Base-by-base conservation (phyloP, 1,140 invertebrate genomes). In the Trichonephila clavipes region DNA sequence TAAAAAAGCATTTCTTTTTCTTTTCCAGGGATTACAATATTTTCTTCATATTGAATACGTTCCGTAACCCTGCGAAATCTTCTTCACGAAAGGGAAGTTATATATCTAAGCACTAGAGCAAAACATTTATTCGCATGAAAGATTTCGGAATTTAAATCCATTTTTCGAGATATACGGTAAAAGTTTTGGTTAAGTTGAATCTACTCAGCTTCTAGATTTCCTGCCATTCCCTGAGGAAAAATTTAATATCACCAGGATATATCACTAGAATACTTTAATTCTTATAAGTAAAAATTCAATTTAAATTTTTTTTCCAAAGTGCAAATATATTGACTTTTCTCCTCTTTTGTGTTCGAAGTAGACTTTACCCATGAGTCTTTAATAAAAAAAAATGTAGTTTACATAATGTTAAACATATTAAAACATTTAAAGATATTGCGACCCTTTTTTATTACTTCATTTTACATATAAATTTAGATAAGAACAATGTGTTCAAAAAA, bases 51-150 rank as follows among this genome's bases (percentile, higher is more conserved):
- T 69, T 69, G n/a, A 69, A 24, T 24, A 7, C 51, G 10, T 69
- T 69, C n/a, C 34, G 34, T 77, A 77, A 77, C 72, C 72, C 18
- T 18, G 34, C 28, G 72, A 77, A 77, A 34, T 77, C 16, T 77
- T 77, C 72, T 77, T 34, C 24, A 77, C 34, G 34, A 77, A 77
- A 28, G 24, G 40, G 72, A 77, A 77, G 72, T 34, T 77, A 77
- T 77, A 77, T 77, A 77, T 64, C 16, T 77, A 77, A 77, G 28
- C 72, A 77, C 72, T 18, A 77, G 72, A 77, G 72, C 72, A 77
- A 77, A 77, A 77, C 72, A 34, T 77, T 77, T 77, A 77, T 77
- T 77, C 34, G 72, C 28, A 34, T 18, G 69, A 77, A 77, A 77
- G 69, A 77, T 77, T 77, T 28, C 34, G 72, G 40, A 77, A 77